These are phyloP conservation scores for Pherbina coryleti DNA, from an alignment of 2,888 invertebrate genomes.

Conservation along the genomic window DNA sequence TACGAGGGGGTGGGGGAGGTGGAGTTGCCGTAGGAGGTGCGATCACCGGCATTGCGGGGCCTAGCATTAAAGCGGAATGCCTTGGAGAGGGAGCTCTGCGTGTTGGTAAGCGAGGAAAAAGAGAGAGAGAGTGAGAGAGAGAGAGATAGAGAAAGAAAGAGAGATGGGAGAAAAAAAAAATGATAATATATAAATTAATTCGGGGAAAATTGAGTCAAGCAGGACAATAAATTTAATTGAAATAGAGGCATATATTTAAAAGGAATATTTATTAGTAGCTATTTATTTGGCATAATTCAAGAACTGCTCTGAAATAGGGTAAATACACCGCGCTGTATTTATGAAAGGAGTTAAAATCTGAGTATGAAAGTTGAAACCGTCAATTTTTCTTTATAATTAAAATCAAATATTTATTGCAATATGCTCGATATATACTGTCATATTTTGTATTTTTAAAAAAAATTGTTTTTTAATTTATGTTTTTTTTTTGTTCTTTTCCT, in stretches of 20 bases:
- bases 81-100: conserved; percentile 69
- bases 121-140: neutral
- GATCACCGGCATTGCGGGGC: conserved; percentile 63
- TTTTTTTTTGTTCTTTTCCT: too few relatives aligned
- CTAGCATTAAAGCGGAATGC: conserved; percentile 69
- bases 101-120: neutral
- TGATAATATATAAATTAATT: neutral
- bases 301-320: too few relatives aligned
- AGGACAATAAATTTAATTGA: neutral
- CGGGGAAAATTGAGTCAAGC: neutral
- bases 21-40: conserved; percentile 68
- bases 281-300: too few relatives aligned
- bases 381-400: too few relatives aligned
- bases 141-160: neutral
- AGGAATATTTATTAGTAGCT: too few relatives aligned
- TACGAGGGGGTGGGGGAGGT: conserved; percentile 70
- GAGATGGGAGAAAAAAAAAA: neutral
- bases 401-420: too few relatives aligned
- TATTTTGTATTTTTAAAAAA: too few relatives aligned
- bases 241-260: neutral
- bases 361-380: too few relatives aligned
- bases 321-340: too few relatives aligned
- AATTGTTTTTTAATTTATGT: too few relatives aligned
- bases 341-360: too few relatives aligned
- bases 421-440: too few relatives aligned